phyloP scores from a whole-genome alignment of 1,140 invertebrate genomes.

The Schlechtendalia chinensis region DNA sequence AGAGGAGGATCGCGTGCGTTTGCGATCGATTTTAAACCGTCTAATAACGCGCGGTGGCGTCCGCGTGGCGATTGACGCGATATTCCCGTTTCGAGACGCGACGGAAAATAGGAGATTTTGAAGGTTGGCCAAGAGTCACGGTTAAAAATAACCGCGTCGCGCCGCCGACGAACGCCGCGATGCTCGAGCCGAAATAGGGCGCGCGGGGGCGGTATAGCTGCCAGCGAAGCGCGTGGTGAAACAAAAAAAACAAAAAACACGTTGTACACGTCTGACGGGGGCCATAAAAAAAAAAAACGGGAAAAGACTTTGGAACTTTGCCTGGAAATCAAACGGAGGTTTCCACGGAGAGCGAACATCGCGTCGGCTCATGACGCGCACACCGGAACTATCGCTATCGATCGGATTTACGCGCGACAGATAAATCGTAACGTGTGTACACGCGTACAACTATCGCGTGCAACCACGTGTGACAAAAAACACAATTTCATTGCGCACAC shows the following conservation, averaged over 20 bases:
- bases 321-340: constrained; percentile 27
- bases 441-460: too few relatives aligned
- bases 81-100: background rate
- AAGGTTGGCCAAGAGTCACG: constrained; percentile 4
- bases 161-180: background rate
- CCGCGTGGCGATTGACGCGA: background rate
- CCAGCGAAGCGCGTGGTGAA: background rate
- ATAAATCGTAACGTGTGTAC: too few relatives aligned
- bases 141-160: constrained; percentile 36
- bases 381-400: too few relatives aligned
- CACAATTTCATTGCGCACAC: too few relatives aligned
- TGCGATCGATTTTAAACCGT: too few relatives aligned
- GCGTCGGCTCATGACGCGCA: too few relatives aligned
- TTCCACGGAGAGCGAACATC: too few relatives aligned
- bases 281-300: background rate
- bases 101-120: background rate
- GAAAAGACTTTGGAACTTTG: constrained; percentile 13
- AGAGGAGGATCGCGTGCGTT: too few relatives aligned
- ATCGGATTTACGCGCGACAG: too few relatives aligned
- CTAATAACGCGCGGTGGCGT: too few relatives aligned
- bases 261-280: background rate
- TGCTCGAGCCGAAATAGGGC: background rate
- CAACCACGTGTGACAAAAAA: too few relatives aligned
- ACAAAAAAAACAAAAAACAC: too few relatives aligned
- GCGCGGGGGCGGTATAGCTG: background rate